phyloP scores from a whole-genome alignment of 2,113 vertebrate genomes.

The Galemys pyrenaicus region DNA sequence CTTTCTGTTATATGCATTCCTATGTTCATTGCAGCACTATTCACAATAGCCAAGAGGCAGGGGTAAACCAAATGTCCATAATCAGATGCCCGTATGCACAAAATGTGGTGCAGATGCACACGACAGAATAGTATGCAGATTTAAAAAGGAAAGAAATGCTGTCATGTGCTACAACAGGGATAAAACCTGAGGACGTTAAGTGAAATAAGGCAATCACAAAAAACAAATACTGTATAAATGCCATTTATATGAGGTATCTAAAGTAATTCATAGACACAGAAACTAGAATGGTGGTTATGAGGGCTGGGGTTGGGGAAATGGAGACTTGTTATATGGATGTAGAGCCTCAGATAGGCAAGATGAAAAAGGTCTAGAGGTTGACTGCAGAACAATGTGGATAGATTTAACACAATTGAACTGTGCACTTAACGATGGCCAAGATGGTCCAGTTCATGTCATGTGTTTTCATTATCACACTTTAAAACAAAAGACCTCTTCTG shows the following conservation, averaged over 20 bases:
- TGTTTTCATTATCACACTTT: background rate
- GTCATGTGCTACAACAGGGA: background rate
- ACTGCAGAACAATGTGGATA: background rate
- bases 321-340: background rate
- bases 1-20: background rate
- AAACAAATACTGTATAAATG: background rate
- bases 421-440: background rate
- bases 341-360: background rate
- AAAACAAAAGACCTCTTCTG: conserved; percentile 16
- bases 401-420: background rate
- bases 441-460: background rate
- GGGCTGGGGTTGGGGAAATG: background rate
- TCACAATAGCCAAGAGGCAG: background rate
- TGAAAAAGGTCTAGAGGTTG: background rate
- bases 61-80: background rate
- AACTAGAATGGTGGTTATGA: background rate
- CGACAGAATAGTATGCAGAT: background rate
- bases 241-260: background rate
- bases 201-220: background rate
- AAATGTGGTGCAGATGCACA: background rate
- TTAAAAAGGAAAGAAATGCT: background rate
- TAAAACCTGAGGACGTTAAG: background rate
- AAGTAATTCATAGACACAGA: conserved; percentile 6
- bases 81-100: background rate
- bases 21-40: background rate